Evolutionary conservation across 1,140 invertebrate species (phyloP).

Genomic region (Theocolax elegans): DNA sequence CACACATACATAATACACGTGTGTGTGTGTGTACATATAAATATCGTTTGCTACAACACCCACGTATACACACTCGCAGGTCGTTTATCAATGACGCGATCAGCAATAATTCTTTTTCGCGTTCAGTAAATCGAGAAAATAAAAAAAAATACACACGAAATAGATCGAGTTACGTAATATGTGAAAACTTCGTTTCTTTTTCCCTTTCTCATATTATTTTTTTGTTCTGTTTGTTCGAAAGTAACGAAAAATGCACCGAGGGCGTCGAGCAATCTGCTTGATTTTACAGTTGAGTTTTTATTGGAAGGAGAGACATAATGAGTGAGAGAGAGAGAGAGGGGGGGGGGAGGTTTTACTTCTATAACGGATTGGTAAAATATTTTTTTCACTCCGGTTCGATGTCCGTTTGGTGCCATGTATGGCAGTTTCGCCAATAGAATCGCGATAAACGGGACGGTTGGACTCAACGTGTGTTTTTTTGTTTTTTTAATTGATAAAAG

Average conservation of each 20-base stretch:
- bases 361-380: background rate
- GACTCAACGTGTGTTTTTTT: too few species aligned
- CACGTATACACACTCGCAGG: too few species aligned
- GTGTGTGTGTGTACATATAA: too few species aligned
- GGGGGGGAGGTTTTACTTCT: background rate
- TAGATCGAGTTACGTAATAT: background rate
- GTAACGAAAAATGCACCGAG: background rate
- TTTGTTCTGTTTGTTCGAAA: background rate
- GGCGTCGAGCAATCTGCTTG: constrained; percentile 1
- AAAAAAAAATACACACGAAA: background rate
- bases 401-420: background rate
- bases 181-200: background rate
- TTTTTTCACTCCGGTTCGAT: background rate
- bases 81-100: background rate
- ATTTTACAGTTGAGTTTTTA: constrained; percentile 19
- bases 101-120: background rate
- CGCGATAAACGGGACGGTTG: too few species aligned
- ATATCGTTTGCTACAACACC: too few species aligned
- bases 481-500: too few species aligned
- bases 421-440: too few species aligned
- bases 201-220: background rate
- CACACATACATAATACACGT: too few species aligned
- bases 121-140: background rate
- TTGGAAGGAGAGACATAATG: background rate
- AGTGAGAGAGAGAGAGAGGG: too few species aligned